Percentiles rank a stretch among this genome's conserved stretches.
phyloP scores from a whole-genome alignment of 35 echinoderm and acorn worm genomes.

The Diadema setosum region DNA sequence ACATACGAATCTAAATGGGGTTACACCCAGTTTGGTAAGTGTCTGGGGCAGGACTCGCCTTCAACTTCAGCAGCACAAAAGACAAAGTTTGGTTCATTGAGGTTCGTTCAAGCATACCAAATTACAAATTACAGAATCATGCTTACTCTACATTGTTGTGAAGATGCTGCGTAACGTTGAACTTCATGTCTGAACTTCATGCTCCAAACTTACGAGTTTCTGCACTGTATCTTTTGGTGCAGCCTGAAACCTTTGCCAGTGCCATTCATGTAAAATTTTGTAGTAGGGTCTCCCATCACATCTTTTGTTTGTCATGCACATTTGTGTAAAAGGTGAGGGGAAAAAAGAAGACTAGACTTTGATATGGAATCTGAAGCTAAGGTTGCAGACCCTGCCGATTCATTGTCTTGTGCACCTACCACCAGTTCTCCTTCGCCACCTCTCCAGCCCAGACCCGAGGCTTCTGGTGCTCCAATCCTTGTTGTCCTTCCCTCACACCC shows the following conservation, averaged over 20 bases:
- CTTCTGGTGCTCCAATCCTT: not conserved
- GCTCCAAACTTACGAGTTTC: too few relatives aligned
- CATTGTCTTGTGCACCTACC: too few relatives aligned
- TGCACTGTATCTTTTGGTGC: too few relatives aligned
- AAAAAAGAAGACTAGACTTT: not conserved
- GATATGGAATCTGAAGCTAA: not conserved
- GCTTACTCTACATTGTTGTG: slow-evolving; percentile 21
- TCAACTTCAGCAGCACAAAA: slow-evolving; percentile 45
- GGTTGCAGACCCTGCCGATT: not conserved
- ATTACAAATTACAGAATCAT: slow-evolving; percentile 42
- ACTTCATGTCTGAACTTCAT: too few relatives aligned
- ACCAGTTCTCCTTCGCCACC: not conserved
- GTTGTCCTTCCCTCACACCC: slow-evolving; percentile 34
- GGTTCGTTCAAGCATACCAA: slow-evolving; percentile 11
- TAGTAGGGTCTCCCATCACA: too few relatives aligned
- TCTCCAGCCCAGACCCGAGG: not conserved
- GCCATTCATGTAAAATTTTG: too few relatives aligned
- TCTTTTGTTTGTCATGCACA: too few relatives aligned
- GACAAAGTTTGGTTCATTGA: slow-evolving; percentile 56
- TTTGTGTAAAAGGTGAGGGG: slow-evolving; percentile 21
- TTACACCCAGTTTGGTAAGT: too few relatives aligned
- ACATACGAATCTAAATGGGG: slow-evolving; percentile 55
- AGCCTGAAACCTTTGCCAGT: too few relatives aligned
- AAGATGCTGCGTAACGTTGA: slow-evolving; percentile 49
- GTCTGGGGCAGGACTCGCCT: not conserved